A percentile compares a stretch with the other conserved stretches of the same genome.
Evolutionary conservation across 2,888 invertebrate species (phyloP).

Genomic region (Zele albiditarsus): DNA sequence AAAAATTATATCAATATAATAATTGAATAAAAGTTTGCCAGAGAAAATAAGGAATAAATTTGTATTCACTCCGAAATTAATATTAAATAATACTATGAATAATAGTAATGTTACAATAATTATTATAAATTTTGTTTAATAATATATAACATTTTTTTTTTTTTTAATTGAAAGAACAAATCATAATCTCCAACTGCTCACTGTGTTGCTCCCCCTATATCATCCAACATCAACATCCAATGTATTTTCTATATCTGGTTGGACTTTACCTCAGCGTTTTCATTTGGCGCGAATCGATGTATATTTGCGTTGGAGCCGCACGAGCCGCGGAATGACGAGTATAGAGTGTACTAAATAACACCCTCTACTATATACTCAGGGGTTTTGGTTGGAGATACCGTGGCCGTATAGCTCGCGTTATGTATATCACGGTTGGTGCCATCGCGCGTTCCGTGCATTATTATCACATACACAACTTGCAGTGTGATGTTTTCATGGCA

Average conservation of each 20-base stretch:
- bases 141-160: no score
- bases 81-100: no score
- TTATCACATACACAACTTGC: slow-evolving; percentile 5
- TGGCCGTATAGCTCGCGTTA: background rate
- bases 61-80: no score
- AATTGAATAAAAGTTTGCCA: no score
- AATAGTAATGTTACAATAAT: no score
- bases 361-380: background rate
- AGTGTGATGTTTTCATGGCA: no score
- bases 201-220: no score
- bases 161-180: no score
- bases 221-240: background rate
- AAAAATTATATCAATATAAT: no score
- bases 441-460: slow-evolving; percentile 9
- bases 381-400: background rate
- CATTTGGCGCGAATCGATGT: slow-evolving; percentile 39
- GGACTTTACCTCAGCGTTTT: slow-evolving; percentile 28
- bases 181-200: no score
- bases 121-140: no score
- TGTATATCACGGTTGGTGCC: slow-evolving; percentile 7
- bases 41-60: no score
- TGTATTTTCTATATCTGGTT: slow-evolving; percentile 7
- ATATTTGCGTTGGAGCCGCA: slow-evolving; percentile 7
- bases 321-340: slow-evolving; percentile 18
- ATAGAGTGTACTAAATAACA: background rate